Base-by-base conservation (phyloP, 2,888 invertebrate species). In the Gastrophysa polygoni region DNA sequence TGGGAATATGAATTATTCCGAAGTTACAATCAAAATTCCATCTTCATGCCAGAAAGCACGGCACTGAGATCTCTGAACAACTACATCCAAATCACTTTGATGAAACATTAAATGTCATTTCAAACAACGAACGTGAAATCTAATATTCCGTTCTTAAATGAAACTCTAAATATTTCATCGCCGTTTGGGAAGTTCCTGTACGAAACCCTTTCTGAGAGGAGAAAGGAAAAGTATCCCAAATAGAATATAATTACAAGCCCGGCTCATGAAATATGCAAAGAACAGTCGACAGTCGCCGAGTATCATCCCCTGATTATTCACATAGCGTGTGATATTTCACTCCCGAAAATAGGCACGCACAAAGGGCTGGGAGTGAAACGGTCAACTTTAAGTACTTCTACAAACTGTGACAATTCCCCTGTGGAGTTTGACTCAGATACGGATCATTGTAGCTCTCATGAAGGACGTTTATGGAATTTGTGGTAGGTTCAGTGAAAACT, bases 261-360 rank as follows among this genome's bases (percentile, higher is more conserved):
- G 54, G 16, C 54, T 54, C 43, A 54, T 54, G 43, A 54, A 54
- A 44, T 54, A 54, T 54, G 28, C 54, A 43, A 54, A 49, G 32
- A 51, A 34, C 54, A 54, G 54, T 54, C 24, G 54, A 43, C 54
- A 43, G 43, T 43, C 54, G 38, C 43, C 54, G 16, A 44, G 54
- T 44, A 54, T 54, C 54, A 54, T 54, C 54, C 43, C 34, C 54
- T 54, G 43, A 52, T 52, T 52, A 51, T 52, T 52, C 52, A 52
- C n/a, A 18, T 28, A 50, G 52, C 20, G 52, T 20, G 38, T 32
- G 52, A 38, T 16, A 52, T 52, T 52, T 34, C 28, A 16, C 43
- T 54, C 43, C 54, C 54, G n/a, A 54, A 52, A 54, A 54, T 43
- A 18, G 43, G 17, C 54, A 54, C 54, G 43, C 54, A 54, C 34